These are phyloP conservation scores for Lordiphosa collinella DNA, from an alignment of 1,140 invertebrate genomes.

Conservation along the genomic window DNA sequence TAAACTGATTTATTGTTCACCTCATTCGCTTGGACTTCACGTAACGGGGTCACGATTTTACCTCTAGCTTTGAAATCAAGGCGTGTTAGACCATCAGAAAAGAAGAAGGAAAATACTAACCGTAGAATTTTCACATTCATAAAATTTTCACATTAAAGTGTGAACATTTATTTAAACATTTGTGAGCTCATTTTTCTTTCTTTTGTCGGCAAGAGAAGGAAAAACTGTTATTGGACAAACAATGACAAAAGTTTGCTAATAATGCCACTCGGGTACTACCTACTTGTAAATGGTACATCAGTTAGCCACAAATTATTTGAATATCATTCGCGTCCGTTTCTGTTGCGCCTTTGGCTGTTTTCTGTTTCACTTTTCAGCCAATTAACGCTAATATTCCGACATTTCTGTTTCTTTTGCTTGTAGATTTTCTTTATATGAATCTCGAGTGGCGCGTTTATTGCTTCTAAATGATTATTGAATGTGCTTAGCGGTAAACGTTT, in stretches of 20 bases:
- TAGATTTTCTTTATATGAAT: constrained; percentile 16
- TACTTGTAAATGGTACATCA: constrained; percentile 24
- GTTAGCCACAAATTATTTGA: constrained; percentile 23
- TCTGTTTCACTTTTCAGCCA: constrained; percentile 26
- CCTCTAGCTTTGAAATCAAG: constrained; percentile 10
- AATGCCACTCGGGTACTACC: constrained; percentile 1
- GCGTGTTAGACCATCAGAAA: constrained; percentile 22
- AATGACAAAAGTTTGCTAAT: constrained; percentile 27
- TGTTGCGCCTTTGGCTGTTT: constrained; percentile 7
- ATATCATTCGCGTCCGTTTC: constrained; percentile 14
- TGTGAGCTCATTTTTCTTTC: constrained; percentile 4
- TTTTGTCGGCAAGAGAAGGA: constrained; percentile 7
- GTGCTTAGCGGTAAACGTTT: constrained; percentile 42
- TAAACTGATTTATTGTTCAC: too few relatives aligned
- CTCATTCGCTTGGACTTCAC: constrained; percentile 6
- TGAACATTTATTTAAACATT: constrained; percentile 30
- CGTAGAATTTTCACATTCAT: constrained; percentile 48
- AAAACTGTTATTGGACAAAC: constrained; percentile 12
- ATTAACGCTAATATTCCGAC: constrained; percentile 29
- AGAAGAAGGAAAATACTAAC: constrained; percentile 25
- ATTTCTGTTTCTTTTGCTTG: constrained; percentile 13
- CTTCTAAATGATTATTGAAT: constrained; percentile 44
- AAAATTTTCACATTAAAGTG: constrained; percentile 37
- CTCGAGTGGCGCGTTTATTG: constrained; percentile 26
- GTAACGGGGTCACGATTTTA: constrained; percentile 29